Evolutionary conservation across 2,888 invertebrate species (phyloP).

Genomic region (Bellardia bayeri): DNA sequence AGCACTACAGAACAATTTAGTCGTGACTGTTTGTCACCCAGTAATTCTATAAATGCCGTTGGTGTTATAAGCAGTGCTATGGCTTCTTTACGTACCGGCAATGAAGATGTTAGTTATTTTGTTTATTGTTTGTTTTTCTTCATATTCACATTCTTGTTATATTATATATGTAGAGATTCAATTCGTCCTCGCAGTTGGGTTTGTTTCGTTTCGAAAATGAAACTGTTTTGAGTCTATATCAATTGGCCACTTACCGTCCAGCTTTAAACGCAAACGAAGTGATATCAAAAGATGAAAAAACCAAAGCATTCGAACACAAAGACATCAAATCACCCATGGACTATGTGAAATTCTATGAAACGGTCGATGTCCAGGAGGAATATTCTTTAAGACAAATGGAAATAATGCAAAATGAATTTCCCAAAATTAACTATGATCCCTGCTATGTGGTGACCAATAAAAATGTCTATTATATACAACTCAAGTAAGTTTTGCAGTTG

Average conservation of each 20-base stretch:
- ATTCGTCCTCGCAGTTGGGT: slow-evolving; percentile 80
- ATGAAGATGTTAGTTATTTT: slow-evolving; percentile 81
- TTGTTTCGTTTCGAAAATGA: slow-evolving; percentile 83
- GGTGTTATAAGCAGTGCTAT: slow-evolving; percentile 84
- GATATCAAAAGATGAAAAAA: slow-evolving; percentile 79
- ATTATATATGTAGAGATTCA: slow-evolving; percentile 79
- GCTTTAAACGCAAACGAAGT: slow-evolving; percentile 73
- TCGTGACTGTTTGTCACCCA: slow-evolving; percentile 76
- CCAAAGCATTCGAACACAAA: slow-evolving; percentile 80
- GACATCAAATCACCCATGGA: slow-evolving; percentile 82
- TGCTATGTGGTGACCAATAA: slow-evolving; percentile 84
- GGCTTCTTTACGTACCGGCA: slow-evolving; percentile 82
- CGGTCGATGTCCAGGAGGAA: slow-evolving; percentile 78
- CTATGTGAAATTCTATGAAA: slow-evolving; percentile 82
- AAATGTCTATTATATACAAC: slow-evolving; percentile 83
- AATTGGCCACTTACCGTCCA: slow-evolving; percentile 81
- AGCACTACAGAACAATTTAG: slow-evolving; percentile 70
- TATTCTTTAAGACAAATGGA: slow-evolving; percentile 82
- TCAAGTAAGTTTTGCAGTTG: slow-evolving; percentile 77
- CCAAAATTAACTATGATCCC: slow-evolving; percentile 83
- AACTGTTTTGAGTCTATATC: slow-evolving; percentile 83
- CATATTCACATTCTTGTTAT: neutral
- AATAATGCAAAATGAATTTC: slow-evolving; percentile 83
- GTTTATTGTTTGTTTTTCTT: slow-evolving; percentile 1
- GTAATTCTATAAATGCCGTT: slow-evolving; percentile 81